phyloP scores from a whole-genome alignment of 2,797 vertebrate species.

The Glyptemys insculpta region DNA sequence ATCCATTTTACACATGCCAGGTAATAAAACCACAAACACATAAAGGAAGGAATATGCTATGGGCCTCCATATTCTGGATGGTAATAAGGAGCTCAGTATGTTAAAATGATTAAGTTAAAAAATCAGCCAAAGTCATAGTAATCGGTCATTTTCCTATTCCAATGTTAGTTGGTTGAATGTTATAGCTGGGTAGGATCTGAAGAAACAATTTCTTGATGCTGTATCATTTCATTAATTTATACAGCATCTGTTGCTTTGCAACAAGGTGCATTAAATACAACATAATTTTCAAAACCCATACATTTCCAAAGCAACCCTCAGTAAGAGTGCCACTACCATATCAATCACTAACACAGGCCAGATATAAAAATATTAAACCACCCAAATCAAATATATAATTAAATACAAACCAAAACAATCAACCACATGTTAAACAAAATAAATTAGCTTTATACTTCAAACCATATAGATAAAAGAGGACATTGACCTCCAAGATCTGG shows the following conservation, averaged over 20 bases:
- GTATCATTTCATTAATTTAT: neutral
- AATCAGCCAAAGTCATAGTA: neutral
- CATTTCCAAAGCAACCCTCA: slow-evolving; percentile 45
- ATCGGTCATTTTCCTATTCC: neutral
- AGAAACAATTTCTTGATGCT: neutral
- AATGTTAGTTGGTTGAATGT: neutral
- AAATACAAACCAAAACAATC: slow-evolving; percentile 55
- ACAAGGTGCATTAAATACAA: slow-evolving; percentile 3
- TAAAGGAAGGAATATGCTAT: neutral
- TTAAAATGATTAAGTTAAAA: neutral
- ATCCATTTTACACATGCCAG: slow-evolving; percentile 24
- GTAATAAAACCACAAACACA: slow-evolving; percentile 30
- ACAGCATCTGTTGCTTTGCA: slow-evolving; percentile 14
- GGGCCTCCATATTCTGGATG: neutral
- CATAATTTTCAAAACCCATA: slow-evolving; percentile 29
- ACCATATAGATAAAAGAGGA: neutral
- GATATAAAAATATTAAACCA: slow-evolving; percentile 65
- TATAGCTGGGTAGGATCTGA: neutral
- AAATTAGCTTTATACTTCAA: slow-evolving; percentile 36
- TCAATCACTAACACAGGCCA: slow-evolving; percentile 45
- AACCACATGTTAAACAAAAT: slow-evolving; percentile 32
- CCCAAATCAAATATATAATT: slow-evolving; percentile 42
- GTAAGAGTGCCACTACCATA: slow-evolving; percentile 54
- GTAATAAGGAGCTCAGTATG: neutral
- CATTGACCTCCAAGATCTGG: neutral